Base-by-base conservation (phyloP, 2,797 vertebrate genomes). In the Artibeus jamaicensis region DNA sequence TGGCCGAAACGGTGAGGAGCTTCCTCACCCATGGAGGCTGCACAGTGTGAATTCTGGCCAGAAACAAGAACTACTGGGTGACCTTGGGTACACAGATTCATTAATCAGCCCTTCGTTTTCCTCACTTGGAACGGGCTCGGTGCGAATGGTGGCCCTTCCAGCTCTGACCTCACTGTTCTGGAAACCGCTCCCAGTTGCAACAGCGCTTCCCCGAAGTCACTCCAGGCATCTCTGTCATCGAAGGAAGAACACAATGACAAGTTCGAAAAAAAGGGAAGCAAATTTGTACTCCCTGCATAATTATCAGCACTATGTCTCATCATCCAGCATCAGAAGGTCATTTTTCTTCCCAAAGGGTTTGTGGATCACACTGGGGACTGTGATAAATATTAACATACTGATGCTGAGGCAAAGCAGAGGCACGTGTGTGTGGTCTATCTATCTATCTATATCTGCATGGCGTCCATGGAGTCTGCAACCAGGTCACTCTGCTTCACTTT, bases 251-350 rank as follows among this genome's bases (percentile, higher is more conserved):
- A 74, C 74, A 70, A 42, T 21, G 68, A 50, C 5, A 50, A 34
- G 42, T 46, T 29, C 57, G 19, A 9, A 6, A 3, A 26, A 37
- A 22, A 15, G 9, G 65, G 32, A 71, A 8, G 0, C 0, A 0
- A 7, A 16, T 50, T 34, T 73, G 21, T 50, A 55, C 32, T 82
- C 29, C 32, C 24, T 74, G 83, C 9, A 12, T 78, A 44, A 82
- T 90, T 82, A 48, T 85, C 71, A n/a, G 53, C 4, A 24, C 68
- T 4, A 15, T 57, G 78, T 74, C 29, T 67, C 19, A 73, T 24
- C 24, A 59, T 48, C 67, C 46, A 39, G 24, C 37, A 53, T 26
- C 73, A 59, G n/a, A 68, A 55, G 10, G 77, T 76, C 42, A 10
- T 39, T 83, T 42, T 44, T 77, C 57, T 50, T 55, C 83, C 77